Evolutionary conservation across 2,113 vertebrate species (phyloP).

Genomic region (Loxodonta africana): DNA sequence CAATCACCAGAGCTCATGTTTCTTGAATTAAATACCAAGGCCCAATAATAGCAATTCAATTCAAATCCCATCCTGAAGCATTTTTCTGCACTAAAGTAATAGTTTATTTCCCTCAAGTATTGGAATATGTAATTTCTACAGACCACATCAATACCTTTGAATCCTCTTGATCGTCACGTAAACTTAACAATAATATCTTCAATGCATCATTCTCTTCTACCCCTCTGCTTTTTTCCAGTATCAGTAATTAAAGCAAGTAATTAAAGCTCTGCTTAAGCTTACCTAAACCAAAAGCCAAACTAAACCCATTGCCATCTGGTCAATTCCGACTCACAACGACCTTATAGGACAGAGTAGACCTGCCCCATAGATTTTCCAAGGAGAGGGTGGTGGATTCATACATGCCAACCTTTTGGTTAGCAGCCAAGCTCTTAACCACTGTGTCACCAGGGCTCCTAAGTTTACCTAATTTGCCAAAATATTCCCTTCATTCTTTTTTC

Average conservation of each 20-base stretch:
- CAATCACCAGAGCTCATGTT: fast-evolving
- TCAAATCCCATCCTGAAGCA: neutral
- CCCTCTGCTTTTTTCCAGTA: neutral
- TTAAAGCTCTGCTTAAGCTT: neutral
- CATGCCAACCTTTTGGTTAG: too few species aligned
- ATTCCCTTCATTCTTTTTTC: neutral
- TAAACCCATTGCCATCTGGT: too few species aligned
- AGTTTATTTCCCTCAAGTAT: neutral
- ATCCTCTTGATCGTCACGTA: neutral
- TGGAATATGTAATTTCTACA: neutral
- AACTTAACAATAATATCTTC: neutral
- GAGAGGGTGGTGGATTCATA: too few species aligned
- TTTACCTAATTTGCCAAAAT: neutral
- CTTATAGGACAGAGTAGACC: too few species aligned
- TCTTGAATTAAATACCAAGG: neutral
- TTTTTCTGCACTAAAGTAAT: fast-evolving
- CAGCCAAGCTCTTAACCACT: too few species aligned
- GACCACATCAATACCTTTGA: fast-evolving
- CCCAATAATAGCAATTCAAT: fast-evolving
- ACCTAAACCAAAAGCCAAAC: too few species aligned
- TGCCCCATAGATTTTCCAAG: too few species aligned
- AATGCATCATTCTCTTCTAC: neutral
- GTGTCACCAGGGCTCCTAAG: neutral
- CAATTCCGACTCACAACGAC: too few species aligned
- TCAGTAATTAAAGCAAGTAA: neutral